Conservation (phyloP, 2,113 vertebrate species). For the Ophthalmolycus amberensis region DNA sequence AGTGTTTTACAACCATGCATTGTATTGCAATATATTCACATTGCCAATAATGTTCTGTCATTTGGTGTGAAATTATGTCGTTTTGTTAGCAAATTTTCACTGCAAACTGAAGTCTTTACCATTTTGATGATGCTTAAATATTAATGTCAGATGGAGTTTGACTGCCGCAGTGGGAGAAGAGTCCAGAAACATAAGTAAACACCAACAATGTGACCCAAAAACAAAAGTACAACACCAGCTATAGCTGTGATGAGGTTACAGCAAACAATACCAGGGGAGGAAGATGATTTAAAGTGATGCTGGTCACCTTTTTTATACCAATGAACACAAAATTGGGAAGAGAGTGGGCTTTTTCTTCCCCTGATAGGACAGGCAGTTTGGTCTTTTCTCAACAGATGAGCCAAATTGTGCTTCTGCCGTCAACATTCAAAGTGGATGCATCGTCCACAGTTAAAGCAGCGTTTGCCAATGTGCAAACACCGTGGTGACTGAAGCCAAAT, state of each 20-base stretch:
- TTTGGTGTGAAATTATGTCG: background rate
- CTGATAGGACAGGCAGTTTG: background rate
- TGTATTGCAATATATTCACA: background rate
- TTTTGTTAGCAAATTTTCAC: background rate
- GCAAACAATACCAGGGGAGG: no score
- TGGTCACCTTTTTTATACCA: background rate
- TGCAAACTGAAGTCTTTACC: background rate
- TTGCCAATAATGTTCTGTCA: background rate
- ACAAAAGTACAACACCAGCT: slow-evolving; percentile 6
- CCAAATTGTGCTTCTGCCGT: background rate
- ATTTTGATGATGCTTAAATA: background rate
- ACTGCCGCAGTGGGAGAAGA: background rate
- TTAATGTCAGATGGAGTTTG: background rate
- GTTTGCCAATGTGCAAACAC: background rate
- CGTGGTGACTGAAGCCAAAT: background rate
- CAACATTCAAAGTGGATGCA: background rate
- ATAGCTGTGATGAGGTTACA: background rate
- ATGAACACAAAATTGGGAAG: background rate
- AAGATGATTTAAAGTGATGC: background rate
- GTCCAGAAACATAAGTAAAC: background rate
- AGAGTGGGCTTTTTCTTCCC: background rate
- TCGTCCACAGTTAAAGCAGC: background rate
- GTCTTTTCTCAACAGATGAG: background rate
- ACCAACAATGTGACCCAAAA: background rate
- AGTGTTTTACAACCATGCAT: background rate